Evolutionary conservation across 2,797 vertebrate species (phyloP).

Genomic region (Microctenopoma steveboyesi): DNA sequence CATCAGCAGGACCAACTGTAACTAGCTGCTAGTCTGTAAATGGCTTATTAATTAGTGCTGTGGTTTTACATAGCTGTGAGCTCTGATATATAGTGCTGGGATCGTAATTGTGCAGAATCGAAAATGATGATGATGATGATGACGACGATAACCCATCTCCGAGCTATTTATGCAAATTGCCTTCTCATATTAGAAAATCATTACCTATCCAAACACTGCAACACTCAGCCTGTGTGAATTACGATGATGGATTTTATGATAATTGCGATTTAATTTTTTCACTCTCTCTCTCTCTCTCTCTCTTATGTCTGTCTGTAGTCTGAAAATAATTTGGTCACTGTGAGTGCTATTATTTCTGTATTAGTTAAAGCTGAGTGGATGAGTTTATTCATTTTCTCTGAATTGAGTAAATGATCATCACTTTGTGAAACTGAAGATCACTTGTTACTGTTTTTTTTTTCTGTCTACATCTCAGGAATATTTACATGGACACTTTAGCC

Average conservation of each 20-base stretch:
- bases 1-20: conserved; percentile 95
- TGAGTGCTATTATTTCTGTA: conserved; percentile 96
- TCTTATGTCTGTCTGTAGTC: conserved; percentile 87
- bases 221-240: conserved; percentile 94
- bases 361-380: conserved; percentile 92
- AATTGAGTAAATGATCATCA: conserved; percentile 71
- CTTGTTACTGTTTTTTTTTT: conserved; percentile 42
- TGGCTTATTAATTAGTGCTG: conserved; percentile 99
- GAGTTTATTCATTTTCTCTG: conserved; percentile 77
- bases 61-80: conserved; percentile 99
- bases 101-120: conserved; percentile 97
- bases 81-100: conserved; percentile 98
- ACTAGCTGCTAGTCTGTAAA: conserved; percentile 98
- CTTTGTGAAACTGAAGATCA: conserved; percentile 63
- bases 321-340: conserved; percentile 90
- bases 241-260: conserved; percentile 99
- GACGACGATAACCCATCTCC: conserved; percentile 96
- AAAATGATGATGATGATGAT: conserved; percentile 87
- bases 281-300: conserved; percentile 66
- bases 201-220: conserved; percentile 99
- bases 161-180: conserved; percentile 99
- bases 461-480: conserved; percentile 35
- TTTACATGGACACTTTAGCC: conserved; percentile 50
- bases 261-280: conserved; percentile 98
- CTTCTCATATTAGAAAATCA: conserved; percentile 98